These are phyloP conservation scores for Monochamus saltuarius DNA, from an alignment of 1,140 invertebrate genomes.

Conservation along the genomic window DNA sequence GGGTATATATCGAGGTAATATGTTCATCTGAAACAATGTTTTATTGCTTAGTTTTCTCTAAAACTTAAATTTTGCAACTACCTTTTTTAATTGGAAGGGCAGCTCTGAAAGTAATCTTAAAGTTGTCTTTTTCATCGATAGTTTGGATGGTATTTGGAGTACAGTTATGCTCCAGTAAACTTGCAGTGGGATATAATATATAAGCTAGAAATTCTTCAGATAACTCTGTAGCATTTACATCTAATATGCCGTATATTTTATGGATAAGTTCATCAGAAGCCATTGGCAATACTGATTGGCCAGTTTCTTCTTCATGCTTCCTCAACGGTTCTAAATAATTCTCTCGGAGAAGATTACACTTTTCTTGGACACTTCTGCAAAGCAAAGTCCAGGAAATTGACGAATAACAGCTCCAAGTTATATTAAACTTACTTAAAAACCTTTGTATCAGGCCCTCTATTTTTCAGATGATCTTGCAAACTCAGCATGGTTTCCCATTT, in stretches of 20 bases:
- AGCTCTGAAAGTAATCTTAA: slow-evolving; percentile 32
- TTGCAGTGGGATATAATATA: slow-evolving; percentile 60
- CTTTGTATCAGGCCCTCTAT: slow-evolving; percentile 63
- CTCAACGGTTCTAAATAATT: slow-evolving; percentile 57
- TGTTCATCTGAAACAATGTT: slow-evolving; percentile 49
- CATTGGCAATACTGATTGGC: slow-evolving; percentile 31
- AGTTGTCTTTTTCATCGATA: slow-evolving; percentile 55
- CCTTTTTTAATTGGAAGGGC: slow-evolving; percentile 1
- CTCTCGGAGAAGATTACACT: slow-evolving; percentile 62
- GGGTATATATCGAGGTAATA: slow-evolving; percentile 67
- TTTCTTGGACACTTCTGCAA: slow-evolving; percentile 60
- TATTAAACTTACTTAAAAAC: slow-evolving; percentile 58
- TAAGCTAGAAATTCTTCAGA: slow-evolving; percentile 53
- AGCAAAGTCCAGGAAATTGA: slow-evolving; percentile 40
- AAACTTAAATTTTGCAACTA: neutral
- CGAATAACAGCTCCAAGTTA: neutral
- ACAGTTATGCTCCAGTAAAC: slow-evolving; percentile 67
- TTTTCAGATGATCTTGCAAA: slow-evolving; percentile 69
- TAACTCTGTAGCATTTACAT: slow-evolving; percentile 68
- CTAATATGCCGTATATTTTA: slow-evolving; percentile 64
- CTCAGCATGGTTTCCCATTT: slow-evolving; percentile 64
- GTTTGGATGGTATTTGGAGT: slow-evolving; percentile 62
- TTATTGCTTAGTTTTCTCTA: neutral
- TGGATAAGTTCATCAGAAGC: slow-evolving; percentile 62
- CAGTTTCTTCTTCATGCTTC: slow-evolving; percentile 27